phyloP scores from a whole-genome alignment of 2,888 invertebrate genomes.

The Leptarthrus brevirostris region DNA sequence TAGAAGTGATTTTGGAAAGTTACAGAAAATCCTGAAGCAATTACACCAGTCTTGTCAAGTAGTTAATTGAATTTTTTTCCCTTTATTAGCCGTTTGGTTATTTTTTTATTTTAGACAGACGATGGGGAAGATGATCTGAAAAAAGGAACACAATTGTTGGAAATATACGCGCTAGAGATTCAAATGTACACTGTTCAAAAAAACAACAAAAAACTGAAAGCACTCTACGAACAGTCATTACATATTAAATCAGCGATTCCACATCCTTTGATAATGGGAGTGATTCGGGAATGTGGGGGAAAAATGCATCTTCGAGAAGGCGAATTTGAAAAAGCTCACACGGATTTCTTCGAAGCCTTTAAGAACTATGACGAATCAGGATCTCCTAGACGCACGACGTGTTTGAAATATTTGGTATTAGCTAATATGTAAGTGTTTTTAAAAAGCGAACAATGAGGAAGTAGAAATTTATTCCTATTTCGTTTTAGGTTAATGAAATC shows the following conservation, averaged over 20 bases:
- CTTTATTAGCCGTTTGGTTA: background rate
- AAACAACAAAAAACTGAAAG: constrained; percentile 97
- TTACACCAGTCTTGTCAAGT: constrained; percentile 97
- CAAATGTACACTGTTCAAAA: constrained; percentile 99
- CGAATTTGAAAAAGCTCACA: constrained; percentile 98
- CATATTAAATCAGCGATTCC: constrained; percentile 99
- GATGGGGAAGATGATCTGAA: constrained; percentile 98
- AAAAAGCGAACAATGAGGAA: background rate
- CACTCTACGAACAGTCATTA: constrained; percentile 96
- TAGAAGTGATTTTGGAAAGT: constrained; percentile 90
- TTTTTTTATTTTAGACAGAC: constrained; percentile 77
- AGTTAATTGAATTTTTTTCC: constrained; percentile 56
- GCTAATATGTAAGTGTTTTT: constrained; percentile 90
- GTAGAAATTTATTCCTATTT: background rate
- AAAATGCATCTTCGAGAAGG: constrained; percentile 99
- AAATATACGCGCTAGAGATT: constrained; percentile 98
- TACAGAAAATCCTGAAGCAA: constrained; percentile 97
- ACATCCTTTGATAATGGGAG: constrained; percentile 99
- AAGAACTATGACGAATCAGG: constrained; percentile 99
- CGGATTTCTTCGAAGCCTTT: constrained; percentile 99
- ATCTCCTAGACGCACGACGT: constrained; percentile 94
- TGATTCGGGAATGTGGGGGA: constrained; percentile 98
- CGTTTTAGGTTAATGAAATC: constrained; percentile 93
- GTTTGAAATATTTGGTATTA: constrained; percentile 96
- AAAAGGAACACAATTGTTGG: constrained; percentile 96